phyloP scores from a whole-genome alignment of 2,113 vertebrate species.

The Parotia lawesii region DNA sequence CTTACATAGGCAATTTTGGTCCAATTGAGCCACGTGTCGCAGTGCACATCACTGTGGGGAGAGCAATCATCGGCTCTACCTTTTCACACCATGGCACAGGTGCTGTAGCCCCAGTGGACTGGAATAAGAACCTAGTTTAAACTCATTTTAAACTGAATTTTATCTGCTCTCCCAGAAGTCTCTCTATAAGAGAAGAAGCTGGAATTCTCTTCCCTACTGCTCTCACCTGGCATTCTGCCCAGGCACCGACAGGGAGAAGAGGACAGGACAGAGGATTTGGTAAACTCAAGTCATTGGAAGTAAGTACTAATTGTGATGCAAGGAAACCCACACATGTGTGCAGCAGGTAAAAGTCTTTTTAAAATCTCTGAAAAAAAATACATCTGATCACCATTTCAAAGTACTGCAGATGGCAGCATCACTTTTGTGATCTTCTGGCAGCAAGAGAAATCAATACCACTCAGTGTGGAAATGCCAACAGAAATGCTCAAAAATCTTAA shows the following conservation, averaged over 20 bases:
- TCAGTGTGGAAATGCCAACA: background rate
- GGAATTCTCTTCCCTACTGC: background rate
- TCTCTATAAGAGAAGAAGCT: background rate
- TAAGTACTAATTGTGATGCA: background rate
- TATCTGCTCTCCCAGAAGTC: background rate
- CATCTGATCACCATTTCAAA: background rate
- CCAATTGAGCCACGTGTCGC: rapidly evolving
- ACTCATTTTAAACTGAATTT: background rate
- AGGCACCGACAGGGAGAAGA: background rate
- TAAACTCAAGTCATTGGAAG: background rate
- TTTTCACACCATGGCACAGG: background rate
- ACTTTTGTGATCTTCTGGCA: background rate
- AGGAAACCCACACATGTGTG: rapidly evolving
- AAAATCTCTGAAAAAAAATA: background rate
- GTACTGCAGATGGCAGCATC: background rate
- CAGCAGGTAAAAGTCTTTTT: background rate
- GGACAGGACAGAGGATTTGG: background rate
- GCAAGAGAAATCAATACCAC: background rate
- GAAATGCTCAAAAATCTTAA: background rate
- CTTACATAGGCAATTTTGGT: background rate
- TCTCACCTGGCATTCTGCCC: background rate
- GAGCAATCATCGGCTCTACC: background rate
- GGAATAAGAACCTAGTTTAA: background rate
- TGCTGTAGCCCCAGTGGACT: rapidly evolving
- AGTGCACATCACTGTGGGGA: rapidly evolving